Evolutionary conservation across 2,888 invertebrate genomes (phyloP), one percentile per base, ranked within the genome.

Genomic region (Penaeus monodon): DNA sequence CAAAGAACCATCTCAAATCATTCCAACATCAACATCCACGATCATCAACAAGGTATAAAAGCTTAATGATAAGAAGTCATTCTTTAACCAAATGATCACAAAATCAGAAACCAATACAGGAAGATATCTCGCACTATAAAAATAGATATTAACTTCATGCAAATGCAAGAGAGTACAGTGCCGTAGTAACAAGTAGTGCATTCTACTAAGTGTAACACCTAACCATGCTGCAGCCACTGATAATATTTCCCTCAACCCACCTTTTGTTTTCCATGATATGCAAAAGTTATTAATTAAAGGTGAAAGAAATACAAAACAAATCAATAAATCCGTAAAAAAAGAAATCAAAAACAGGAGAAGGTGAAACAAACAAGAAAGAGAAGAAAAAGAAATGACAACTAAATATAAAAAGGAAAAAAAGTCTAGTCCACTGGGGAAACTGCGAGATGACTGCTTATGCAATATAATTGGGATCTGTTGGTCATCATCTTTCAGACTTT

Each of bases 381-480:
- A 57, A 57, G 57, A 57, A 57, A 57, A 57, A 4, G 20, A 12
- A 49, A 49, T 49, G 17, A 57, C 57, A 57, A 44, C 44, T 44
- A 10, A 44, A 44, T 3, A 44, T 10, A 44, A 38, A 4, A 38
- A 66, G 2, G 12, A 49, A 57, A 20, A 57, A 57, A 14, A 20
- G 17, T 17, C 57, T 57, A 57, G 57, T 57, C 57, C 17, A 57
- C 57, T 57, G 17, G 57, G 0, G 57, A 57, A n/a, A 57, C 57
- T 57, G 57, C 57, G 57, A 57, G 86, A 86, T 24, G 76, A 77
- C 77, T 86, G 86, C 49, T 81, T 81, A 78, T 86, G 86, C 76
- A 86, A 82, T 33, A 86, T 86, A 22, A 86, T 86, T 12, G 86
- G 86, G 27, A 86, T 66, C 24, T 86, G 86, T 66, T 86, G 86